A percentile compares a stretch with the other conserved stretches of the same genome.
Evolutionary conservation across 2,888 invertebrate species (phyloP).

Genomic region (Elmis aenea): DNA sequence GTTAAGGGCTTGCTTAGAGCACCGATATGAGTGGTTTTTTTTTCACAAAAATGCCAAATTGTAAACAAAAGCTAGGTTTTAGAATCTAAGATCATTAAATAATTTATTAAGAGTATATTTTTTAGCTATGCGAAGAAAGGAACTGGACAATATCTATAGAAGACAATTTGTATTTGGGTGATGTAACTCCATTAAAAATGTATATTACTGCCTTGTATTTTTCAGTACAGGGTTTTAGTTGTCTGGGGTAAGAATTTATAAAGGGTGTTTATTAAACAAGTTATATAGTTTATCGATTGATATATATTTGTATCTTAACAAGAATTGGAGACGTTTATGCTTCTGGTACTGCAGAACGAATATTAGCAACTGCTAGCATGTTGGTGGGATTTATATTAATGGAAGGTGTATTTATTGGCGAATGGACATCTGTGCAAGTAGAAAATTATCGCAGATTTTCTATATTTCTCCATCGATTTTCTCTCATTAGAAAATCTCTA

Average conservation of each 20-base stretch:
- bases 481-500: conserved; percentile 15
- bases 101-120: too few species aligned
- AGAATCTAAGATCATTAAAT: too few species aligned
- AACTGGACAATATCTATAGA: conserved; percentile 9
- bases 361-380: conserved; percentile 17
- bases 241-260: conserved; percentile 12
- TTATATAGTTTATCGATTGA: neutral
- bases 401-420: conserved; percentile 25
- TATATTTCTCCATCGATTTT: conserved; percentile 14
- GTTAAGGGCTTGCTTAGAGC: too few species aligned
- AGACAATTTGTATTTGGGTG: conserved; percentile 2
- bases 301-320: too few species aligned
- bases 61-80: too few species aligned
- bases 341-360: conserved; percentile 13
- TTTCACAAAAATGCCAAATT: too few species aligned
- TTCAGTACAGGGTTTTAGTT: conserved; percentile 5
- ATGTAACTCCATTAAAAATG: conserved; percentile 3
- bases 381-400: conserved; percentile 19
- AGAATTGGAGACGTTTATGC: conserved; percentile 16
- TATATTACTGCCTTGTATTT: conserved; percentile 8
- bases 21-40: too few species aligned
- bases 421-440: conserved; percentile 25
- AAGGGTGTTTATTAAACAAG: too few species aligned
- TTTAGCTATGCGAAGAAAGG: neutral
- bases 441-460: conserved; percentile 22